A percentile compares a stretch with the other conserved stretches of the same genome.
These are phyloP conservation scores for Pachyramphus minor DNA, from an alignment of 2,113 vertebrate species.

Conservation along the genomic window DNA sequence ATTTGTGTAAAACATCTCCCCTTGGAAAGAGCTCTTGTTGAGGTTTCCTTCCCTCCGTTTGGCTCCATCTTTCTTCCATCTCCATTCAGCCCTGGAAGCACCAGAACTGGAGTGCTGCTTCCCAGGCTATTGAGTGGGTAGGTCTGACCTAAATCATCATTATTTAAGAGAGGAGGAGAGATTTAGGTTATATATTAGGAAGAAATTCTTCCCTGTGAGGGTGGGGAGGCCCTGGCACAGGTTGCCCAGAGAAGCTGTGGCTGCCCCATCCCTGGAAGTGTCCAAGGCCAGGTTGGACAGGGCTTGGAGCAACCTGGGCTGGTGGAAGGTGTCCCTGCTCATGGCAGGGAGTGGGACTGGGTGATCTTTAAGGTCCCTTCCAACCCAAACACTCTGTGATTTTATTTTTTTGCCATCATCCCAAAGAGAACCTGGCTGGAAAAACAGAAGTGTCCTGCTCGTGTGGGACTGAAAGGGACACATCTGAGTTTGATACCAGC, in stretches of 20 bases:
- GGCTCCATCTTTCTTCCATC: background rate
- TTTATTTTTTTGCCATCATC: background rate
- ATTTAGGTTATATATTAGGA: background rate
- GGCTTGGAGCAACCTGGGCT: background rate
- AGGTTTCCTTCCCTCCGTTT: background rate
- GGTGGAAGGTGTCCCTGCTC: background rate
- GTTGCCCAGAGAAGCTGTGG: background rate
- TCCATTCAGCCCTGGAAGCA: background rate
- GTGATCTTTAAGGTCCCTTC: accelerated
- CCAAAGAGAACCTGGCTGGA: background rate
- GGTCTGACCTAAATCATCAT: too few relatives aligned
- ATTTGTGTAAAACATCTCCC: background rate
- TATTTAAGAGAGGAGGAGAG: background rate
- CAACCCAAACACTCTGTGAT: background rate
- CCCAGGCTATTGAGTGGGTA: background rate
- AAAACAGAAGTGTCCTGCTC: background rate
- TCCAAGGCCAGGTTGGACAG: background rate
- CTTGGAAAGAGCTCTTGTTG: background rate
- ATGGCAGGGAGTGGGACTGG: accelerated
- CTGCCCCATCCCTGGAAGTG: background rate
- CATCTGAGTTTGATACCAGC: background rate
- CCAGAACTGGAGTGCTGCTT: background rate
- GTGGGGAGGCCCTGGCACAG: background rate
- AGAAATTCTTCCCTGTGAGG: background rate
- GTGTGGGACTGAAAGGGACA: background rate